Conservation (phyloP, 2,888 invertebrate genomes). For the Melinaea marsaeus region DNA sequence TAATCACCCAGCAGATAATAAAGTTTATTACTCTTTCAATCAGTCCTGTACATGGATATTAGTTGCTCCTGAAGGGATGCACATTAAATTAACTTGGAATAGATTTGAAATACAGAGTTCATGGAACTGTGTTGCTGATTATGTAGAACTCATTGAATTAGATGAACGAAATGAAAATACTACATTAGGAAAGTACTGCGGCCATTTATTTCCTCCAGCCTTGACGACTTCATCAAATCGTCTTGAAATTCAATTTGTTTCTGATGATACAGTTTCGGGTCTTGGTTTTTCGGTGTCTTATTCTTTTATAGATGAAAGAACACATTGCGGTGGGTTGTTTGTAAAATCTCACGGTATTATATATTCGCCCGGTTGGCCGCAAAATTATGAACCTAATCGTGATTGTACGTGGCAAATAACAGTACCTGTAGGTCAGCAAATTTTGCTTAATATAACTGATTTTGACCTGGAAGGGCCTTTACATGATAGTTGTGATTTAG, state of each 20-base stretch:
- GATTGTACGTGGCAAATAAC: constrained; percentile 90
- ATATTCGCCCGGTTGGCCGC: constrained; percentile 88
- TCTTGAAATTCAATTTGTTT: constrained; percentile 82
- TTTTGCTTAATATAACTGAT: constrained; percentile 79
- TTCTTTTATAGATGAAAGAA: constrained; percentile 60
- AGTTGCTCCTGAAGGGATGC: constrained; percentile 81
- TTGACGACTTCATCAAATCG: constrained; percentile 82
- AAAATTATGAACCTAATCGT: constrained; percentile 81
- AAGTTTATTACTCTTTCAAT: constrained; percentile 56
- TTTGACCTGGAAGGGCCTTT: constrained; percentile 78
- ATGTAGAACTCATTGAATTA: constrained; percentile 82
- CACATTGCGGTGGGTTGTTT: constrained; percentile 84
- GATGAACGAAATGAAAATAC: constrained; percentile 63
- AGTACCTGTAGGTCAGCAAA: constrained; percentile 83
- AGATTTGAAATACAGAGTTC: constrained; percentile 82
- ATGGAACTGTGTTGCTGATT: constrained; percentile 80
- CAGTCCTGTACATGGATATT: constrained; percentile 86
- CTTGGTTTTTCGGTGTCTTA: constrained; percentile 88
- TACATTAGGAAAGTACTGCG: constrained; percentile 82
- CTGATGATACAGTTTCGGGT: constrained; percentile 67
- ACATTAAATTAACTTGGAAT: constrained; percentile 85
- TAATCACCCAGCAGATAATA: constrained; percentile 74
- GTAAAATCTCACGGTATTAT: constrained; percentile 82
- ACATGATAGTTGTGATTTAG: constrained; percentile 52
- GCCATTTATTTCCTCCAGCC: constrained; percentile 79